Evolutionary conservation across 2,888 invertebrate species (phyloP).

Genomic region (Trichopoda pennipes): DNA sequence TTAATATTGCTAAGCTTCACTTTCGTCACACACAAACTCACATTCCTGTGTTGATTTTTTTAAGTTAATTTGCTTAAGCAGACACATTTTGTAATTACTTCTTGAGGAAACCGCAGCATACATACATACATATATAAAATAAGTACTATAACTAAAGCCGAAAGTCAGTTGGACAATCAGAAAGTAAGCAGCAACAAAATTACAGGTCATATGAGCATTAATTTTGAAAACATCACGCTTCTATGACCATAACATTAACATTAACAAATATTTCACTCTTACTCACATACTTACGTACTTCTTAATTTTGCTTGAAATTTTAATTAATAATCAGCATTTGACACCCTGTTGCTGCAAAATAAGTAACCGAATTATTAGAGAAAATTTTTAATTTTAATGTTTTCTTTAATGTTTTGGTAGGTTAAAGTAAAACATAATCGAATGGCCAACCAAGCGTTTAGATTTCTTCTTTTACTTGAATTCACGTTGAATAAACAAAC

Average conservation of each 20-base stretch:
- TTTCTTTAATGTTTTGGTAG: conserved; percentile 14
- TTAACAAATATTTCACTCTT: conserved; percentile 27
- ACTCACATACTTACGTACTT: neutral
- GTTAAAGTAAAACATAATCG: conserved; percentile 13
- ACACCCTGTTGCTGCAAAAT: conserved; percentile 52
- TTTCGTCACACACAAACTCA: conserved; percentile 5
- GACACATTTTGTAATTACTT: conserved; percentile 66
- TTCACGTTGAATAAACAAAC: neutral
- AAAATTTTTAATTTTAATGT: conserved; percentile 22
- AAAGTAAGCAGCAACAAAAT: conserved; percentile 27
- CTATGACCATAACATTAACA: conserved; percentile 42
- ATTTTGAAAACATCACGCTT: conserved; percentile 24
- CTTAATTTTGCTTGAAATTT: conserved; percentile 1
- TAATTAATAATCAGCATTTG: conserved; percentile 38
- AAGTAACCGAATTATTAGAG: neutral
- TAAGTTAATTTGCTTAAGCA: conserved; percentile 51
- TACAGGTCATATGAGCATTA: conserved; percentile 55
- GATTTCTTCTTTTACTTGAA: conserved; percentile 43
- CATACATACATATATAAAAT: neutral
- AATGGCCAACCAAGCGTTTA: conserved; percentile 64
- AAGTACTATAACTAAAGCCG: conserved; percentile 6
- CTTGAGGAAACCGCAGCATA: conserved; percentile 28
- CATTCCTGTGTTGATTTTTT: conserved; percentile 57
- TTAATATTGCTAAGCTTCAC: conserved; percentile 41
- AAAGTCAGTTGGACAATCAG: conserved; percentile 7